phyloP scores from a whole-genome alignment of 1,140 invertebrate genomes.

The Drosophila orena region DNA sequence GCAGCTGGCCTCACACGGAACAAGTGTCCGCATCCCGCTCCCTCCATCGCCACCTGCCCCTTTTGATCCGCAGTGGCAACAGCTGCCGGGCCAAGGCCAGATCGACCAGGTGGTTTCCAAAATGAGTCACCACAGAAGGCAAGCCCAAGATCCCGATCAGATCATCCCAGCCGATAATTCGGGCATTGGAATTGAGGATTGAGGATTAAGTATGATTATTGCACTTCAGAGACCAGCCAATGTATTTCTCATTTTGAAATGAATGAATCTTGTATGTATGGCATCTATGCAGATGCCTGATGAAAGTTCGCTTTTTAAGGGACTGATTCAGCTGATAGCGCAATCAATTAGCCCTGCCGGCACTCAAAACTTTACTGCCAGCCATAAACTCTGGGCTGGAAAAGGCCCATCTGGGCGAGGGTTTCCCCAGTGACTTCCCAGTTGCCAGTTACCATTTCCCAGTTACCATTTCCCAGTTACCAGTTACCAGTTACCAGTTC shows the following conservation, averaged over 20 bases:
- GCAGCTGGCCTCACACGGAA: slow-evolving; percentile 54
- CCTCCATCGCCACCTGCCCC: not conserved
- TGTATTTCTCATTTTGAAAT: not conserved
- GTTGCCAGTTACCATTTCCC: too few relatives aligned
- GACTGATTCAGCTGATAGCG: not conserved
- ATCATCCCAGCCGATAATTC: slow-evolving; percentile 11
- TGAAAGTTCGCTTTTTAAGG: not conserved
- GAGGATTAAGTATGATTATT: not conserved
- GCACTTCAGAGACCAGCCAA: not conserved
- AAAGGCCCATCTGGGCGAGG: slow-evolving; percentile 25
- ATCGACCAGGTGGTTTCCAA: slow-evolving; percentile 33
- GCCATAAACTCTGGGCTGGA: slow-evolving; percentile 18
- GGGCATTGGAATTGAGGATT: not conserved
- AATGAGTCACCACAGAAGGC: slow-evolving; percentile 41
- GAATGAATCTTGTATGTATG: too few relatives aligned
- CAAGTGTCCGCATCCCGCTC: slow-evolving; percentile 12
- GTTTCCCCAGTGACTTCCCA: slow-evolving; percentile 6
- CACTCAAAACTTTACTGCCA: slow-evolving; percentile 12
- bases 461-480: too few relatives aligned
- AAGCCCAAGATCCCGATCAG: not conserved
- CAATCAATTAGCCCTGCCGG: slow-evolving; percentile 7
- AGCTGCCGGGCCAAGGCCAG: slow-evolving; percentile 72
- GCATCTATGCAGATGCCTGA: too few relatives aligned
- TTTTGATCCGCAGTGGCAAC: slow-evolving; percentile 49
- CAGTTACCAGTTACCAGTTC: not conserved